Base-by-base conservation (phyloP, 2,113 vertebrate species). In the Lophius piscatorius region DNA sequence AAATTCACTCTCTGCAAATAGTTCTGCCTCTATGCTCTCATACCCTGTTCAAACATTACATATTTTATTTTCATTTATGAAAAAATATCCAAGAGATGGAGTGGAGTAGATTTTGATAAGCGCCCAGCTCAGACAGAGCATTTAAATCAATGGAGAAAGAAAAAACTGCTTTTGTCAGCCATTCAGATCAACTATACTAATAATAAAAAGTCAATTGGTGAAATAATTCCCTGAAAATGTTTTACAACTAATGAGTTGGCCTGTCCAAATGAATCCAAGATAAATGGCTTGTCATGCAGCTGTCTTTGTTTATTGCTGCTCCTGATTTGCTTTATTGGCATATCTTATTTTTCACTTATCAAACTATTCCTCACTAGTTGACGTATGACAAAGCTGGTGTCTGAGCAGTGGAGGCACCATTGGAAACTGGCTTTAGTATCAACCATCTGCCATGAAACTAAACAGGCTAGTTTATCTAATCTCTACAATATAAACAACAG, bases 401-500 rank as follows among this genome's bases (percentile, higher is more conserved):
- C 90, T 91, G 90, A 92, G 93, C 91, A 93, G 89, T 89, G 89
- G 89, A 92, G 88, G 75, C 87, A 74, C 76, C 82, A 79, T 81
- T 89, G 90, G 88, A 92, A 92, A 94, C 89, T 93, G 92, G 90
- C 91, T 94, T 91, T 87, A 92, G 88, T 84, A 88, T 88, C 93
- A 84, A 84, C 92, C 92, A 93, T 94, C 91, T 95, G 94, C 92
- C 90, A 92, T 80, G 90, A 91, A 88, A 89, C 92, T 87, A 94
- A 94, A 94, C 91, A 93, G 90, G 87, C 91, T 91, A 91, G 90
- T 94, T 93, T 93, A 94, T 95, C 92, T 94, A 93, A 94, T 94
- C 93, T 94, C 87, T 74, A 85, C 92, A 91, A 84, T 85, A 90
- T 93, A 94, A 96, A 91, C 90, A 91, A 84, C 90, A 92, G 86